Evolutionary conservation across 2,888 invertebrate genomes (phyloP).

Genomic region (Eristalinus aeneus): DNA sequence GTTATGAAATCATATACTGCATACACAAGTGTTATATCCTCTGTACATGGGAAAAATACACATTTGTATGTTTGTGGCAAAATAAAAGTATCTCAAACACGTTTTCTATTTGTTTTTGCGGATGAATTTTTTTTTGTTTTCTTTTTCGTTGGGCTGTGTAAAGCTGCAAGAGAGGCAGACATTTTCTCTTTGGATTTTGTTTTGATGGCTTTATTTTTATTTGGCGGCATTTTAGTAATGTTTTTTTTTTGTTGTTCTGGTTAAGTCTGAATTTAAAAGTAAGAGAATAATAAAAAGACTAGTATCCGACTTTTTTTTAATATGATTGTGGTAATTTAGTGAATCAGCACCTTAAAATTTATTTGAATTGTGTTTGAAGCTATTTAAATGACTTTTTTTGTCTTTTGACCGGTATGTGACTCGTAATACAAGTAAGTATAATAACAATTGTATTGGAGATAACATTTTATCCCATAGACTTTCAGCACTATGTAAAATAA

Average conservation of each 20-base stretch:
- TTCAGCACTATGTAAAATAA: too few relatives aligned
- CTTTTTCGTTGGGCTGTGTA: background rate
- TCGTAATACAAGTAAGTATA: background rate
- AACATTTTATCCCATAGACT: too few relatives aligned
- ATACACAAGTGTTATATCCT: background rate
- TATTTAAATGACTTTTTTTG: background rate
- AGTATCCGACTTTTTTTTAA: background rate
- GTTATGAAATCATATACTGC: background rate
- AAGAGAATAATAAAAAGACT: background rate
- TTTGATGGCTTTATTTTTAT: constrained; percentile 8
- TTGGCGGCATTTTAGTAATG: background rate
- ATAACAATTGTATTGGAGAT: background rate
- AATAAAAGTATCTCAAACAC: constrained; percentile 12
- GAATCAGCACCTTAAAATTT: background rate
- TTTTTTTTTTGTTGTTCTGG: background rate
- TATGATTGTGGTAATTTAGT: background rate
- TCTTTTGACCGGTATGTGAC: constrained; percentile 18
- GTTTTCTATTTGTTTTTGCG: constrained; percentile 38
- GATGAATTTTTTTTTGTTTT: background rate
- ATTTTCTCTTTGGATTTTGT: background rate
- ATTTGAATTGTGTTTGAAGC: background rate
- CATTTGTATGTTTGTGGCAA: background rate
- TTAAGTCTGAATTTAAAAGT: background rate
- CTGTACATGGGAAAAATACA: background rate
- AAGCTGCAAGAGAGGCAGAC: background rate